A percentile compares a stretch with the other conserved stretches of the same genome.
These are phyloP conservation scores for Scelioninae gen. 1 DNA, from an alignment of 2,888 invertebrate genomes.

Conservation along the genomic window DNA sequence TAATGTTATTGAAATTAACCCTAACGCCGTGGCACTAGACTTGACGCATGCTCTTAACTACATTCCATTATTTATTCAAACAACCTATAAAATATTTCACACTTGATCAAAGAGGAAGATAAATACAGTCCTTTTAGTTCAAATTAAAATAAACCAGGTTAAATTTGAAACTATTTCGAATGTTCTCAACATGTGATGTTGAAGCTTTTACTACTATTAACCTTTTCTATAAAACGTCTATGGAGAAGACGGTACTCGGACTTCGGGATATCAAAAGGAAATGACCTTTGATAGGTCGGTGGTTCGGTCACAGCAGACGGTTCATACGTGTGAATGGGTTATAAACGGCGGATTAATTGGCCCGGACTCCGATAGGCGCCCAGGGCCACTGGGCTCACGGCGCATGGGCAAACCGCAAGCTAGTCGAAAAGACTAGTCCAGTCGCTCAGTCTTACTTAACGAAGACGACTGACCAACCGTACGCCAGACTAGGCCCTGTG, in stretches of 20 bases:
- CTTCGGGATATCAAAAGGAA: constrained; percentile 28
- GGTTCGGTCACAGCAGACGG: constrained; percentile 26
- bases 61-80: no score
- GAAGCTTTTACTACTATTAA: not conserved
- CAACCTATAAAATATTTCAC: no score
- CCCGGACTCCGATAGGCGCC: constrained; percentile 78
- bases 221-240: not conserved
- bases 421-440: constrained; percentile 83
- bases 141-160: no score
- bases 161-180: no score
- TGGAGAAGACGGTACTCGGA: not conserved
- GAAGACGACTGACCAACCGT: constrained; percentile 67
- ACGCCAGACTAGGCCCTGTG: constrained; percentile 49
- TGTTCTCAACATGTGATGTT: not conserved
- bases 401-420: constrained; percentile 84
- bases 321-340: constrained; percentile 54
- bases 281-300: constrained; percentile 30
- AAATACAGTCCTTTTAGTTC: no score
- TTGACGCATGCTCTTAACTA: no score
- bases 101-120: no score
- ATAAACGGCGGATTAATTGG: constrained; percentile 69
- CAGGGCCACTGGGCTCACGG: constrained; percentile 83
- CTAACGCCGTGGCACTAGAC: no score
- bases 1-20: no score
- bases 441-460: constrained; percentile 81